phyloP scores from a whole-genome alignment of 2,888 invertebrate species.

The Rotaria sp. region DNA sequence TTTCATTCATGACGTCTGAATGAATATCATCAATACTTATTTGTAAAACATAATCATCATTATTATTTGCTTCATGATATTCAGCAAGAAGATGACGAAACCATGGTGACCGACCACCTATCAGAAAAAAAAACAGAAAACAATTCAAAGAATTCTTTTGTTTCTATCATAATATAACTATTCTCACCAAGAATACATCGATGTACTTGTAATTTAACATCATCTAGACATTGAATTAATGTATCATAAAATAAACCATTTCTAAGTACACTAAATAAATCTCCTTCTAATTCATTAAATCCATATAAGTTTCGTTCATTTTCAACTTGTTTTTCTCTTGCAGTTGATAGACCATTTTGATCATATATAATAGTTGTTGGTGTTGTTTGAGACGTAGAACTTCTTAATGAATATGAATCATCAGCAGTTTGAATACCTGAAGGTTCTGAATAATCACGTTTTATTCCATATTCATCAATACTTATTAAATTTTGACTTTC shows the following conservation, averaged over 20 bases:
- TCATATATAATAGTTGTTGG: neutral
- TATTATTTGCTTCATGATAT: neutral
- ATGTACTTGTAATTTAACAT: conserved; percentile 19
- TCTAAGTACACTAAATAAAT: neutral
- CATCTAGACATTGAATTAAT: neutral
- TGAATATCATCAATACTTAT: conserved; percentile 16
- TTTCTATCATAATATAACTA: too few relatives aligned
- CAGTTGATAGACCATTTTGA: neutral
- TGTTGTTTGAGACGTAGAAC: neutral
- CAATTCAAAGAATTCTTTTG: too few relatives aligned
- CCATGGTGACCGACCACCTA: neutral
- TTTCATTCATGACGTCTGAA: neutral
- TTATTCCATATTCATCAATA: neutral
- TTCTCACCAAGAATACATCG: conserved; percentile 21
- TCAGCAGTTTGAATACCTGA: neutral
- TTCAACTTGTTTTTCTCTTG: neutral
- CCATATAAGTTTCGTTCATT: neutral
- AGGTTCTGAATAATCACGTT: neutral
- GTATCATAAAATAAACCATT: conserved; percentile 12
- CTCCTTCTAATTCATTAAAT: conserved; percentile 1
- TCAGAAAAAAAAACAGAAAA: neutral
- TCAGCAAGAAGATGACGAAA: neutral
- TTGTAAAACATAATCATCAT: conserved; percentile 29
- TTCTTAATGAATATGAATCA: neutral
- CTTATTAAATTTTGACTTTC: neutral